Evolutionary conservation across 2,797 vertebrate genomes (phyloP).

Genomic region (Sarcoramphus papa): DNA sequence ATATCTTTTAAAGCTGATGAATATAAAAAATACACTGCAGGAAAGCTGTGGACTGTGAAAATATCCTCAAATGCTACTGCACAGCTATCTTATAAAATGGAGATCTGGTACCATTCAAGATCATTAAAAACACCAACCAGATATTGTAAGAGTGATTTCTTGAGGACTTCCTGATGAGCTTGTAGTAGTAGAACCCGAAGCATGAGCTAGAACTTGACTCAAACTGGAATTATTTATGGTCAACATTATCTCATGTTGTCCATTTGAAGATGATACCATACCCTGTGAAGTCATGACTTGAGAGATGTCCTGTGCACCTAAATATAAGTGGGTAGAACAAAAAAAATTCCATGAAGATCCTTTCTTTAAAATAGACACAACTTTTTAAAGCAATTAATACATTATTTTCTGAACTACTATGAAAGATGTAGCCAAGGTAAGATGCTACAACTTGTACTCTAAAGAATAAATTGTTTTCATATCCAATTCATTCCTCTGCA

Average conservation of each 20-base stretch:
- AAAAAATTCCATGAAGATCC: not conserved
- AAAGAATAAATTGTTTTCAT: not conserved
- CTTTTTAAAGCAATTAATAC: not conserved
- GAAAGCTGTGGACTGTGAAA: not conserved
- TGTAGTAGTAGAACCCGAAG: constrained; percentile 73
- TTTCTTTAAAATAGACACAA: not conserved
- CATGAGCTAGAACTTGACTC: constrained; percentile 89
- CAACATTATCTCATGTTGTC: constrained; percentile 91
- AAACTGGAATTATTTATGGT: constrained; percentile 96
- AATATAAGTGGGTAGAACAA: not conserved
- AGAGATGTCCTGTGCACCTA: constrained; percentile 89
- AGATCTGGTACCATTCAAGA: not conserved
- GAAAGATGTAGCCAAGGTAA: not conserved
- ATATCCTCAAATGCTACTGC: not conserved
- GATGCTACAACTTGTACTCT: not conserved
- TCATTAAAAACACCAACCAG: constrained; percentile 77
- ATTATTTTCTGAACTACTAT: not conserved
- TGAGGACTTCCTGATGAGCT: constrained; percentile 80
- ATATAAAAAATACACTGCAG: not conserved
- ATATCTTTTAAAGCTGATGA: not conserved
- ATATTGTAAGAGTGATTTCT: constrained; percentile 98
- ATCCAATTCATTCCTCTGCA: not conserved
- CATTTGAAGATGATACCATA: constrained; percentile 77
- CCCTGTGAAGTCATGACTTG: constrained; percentile 86
- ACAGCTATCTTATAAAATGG: not conserved